These are phyloP conservation scores for Stramonita haemastoma DNA, from an alignment of 2,888 invertebrate genomes.

Conservation along the genomic window DNA sequence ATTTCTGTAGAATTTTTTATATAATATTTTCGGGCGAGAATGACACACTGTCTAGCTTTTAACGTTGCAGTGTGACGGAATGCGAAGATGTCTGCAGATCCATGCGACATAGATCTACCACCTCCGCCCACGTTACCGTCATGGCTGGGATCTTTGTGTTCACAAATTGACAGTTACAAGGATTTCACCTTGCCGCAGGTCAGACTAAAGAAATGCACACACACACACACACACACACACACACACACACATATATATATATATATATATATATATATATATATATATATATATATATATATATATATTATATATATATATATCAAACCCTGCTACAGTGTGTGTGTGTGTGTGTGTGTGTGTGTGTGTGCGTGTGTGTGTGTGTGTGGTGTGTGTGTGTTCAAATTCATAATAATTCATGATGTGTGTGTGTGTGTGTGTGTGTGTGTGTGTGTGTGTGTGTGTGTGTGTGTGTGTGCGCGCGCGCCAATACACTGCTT, in stretches of 20 bases:
- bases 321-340: no score
- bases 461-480: no score
- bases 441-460: no score
- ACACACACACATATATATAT: conserved; percentile 15
- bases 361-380: no score
- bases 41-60: not conserved
- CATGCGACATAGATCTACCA: not conserved
- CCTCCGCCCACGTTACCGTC: conserved; percentile 22
- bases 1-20: not conserved
- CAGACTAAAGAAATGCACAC: not conserved
- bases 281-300: not conserved
- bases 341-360: no score
- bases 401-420: no score
- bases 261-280: not conserved
- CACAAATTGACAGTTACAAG: conserved; percentile 34
- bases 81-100: not conserved
- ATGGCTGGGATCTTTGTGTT: conserved; percentile 36
- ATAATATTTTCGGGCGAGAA: not conserved
- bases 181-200: conserved; percentile 36
- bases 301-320: no score
- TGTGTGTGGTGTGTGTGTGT: no score
- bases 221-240: not conserved
- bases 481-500: no score
- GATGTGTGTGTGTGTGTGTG: no score
- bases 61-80: not conserved